phyloP scores from a whole-genome alignment of 2,113 vertebrate genomes.

The Periophthalmus modestus region DNA sequence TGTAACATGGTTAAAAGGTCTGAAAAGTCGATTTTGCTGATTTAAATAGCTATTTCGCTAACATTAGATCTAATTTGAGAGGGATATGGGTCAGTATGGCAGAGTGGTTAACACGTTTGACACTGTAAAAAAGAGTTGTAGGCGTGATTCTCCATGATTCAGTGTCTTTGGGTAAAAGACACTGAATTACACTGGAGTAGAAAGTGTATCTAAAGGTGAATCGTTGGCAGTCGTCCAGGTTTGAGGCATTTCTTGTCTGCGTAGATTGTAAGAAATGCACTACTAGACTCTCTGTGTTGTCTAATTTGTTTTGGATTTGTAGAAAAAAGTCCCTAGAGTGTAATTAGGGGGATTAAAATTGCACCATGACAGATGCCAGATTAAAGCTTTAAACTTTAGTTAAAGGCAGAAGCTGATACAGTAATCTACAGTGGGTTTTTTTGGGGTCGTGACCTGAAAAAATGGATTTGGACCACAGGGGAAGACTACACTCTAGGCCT shows the following conservation, averaged over 20 bases:
- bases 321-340: background rate
- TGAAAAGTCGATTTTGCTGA: no score
- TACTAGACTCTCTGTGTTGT: background rate
- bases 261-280: background rate
- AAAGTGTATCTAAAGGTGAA: no score
- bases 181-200: no score
- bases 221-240: no score
- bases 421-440: constrained; percentile 21
- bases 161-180: no score
- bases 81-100: background rate
- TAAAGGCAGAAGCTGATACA: constrained; percentile 20
- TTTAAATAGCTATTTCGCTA: no score
- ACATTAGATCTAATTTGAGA: no score
- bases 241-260: no score
- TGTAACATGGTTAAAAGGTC: no score
- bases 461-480: constrained; percentile 47
- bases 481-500: constrained; percentile 9
- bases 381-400: constrained; percentile 25
- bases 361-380: constrained; percentile 7
- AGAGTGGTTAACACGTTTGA: background rate
- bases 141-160: no score
- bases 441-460: constrained; percentile 29
- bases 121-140: no score
- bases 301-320: constrained; percentile 16
- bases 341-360: constrained; percentile 22